Conservation (phyloP, 2,888 invertebrate species). For the Calliopum simillimum region DNA sequence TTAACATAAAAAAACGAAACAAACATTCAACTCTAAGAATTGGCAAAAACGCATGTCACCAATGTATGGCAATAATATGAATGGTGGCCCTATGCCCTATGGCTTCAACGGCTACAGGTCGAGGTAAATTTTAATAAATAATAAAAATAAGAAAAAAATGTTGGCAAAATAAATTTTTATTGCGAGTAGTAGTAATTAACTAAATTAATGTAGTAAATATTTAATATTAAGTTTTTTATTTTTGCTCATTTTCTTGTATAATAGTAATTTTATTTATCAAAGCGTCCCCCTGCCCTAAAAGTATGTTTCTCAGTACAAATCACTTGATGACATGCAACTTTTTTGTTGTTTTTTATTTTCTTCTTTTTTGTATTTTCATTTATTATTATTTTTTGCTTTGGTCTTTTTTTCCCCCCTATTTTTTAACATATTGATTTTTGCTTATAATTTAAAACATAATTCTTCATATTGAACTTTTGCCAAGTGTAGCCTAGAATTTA, state of each 20-base stretch:
- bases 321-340: conserved; percentile 26
- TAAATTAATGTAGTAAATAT: neutral
- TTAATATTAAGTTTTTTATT: neutral
- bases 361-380: conserved; percentile 15
- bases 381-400: conserved; percentile 17
- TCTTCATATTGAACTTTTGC: conserved; percentile 33
- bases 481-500: conserved; percentile 28
- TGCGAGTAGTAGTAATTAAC: neutral
- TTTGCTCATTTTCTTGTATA: neutral
- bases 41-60: conserved; percentile 32
- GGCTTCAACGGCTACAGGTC: conserved; percentile 57
- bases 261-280: neutral
- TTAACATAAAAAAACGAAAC: conserved; percentile 12
- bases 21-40: conserved; percentile 22
- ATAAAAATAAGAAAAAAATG: neutral
- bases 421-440: conserved; percentile 31
- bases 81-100: conserved; percentile 54
- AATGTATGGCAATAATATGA: conserved; percentile 57
- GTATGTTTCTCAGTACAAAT: neutral
- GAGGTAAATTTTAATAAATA: conserved; percentile 52
- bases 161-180: neutral
- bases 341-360: conserved; percentile 6
- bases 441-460: conserved; percentile 31
- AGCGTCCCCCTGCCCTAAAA: neutral
- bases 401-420: conserved; percentile 9